Evolutionary conservation across 2,888 invertebrate species (phyloP).

Genomic region (Cephus rjabovi): DNA sequence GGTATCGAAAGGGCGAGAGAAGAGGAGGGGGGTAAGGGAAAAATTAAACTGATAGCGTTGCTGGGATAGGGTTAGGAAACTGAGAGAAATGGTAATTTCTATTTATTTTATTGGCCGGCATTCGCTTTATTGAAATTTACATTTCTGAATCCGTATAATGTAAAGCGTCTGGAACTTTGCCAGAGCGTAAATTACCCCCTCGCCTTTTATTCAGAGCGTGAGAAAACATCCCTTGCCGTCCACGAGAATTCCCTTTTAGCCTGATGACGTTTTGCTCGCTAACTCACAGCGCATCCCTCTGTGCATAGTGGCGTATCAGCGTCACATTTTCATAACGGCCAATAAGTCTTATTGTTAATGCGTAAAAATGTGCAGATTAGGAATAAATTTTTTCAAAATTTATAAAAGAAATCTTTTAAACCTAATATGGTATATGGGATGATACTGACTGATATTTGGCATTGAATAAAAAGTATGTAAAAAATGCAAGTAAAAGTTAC

Average conservation of each 20-base stretch:
- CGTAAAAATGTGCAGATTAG: not conserved
- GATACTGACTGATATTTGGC: too few species aligned
- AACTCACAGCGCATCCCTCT: not conserved
- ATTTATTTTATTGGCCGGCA: slow-evolving; percentile 20
- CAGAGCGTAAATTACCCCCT: slow-evolving; percentile 19
- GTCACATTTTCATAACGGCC: not conserved
- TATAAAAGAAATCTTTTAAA: too few species aligned
- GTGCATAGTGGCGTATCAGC: not conserved
- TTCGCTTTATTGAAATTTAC: slow-evolving; percentile 25
- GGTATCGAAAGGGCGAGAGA: not conserved
- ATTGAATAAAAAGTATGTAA: not conserved
- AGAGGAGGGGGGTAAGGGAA: not conserved
- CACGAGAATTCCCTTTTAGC: not conserved
- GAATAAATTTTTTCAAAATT: too few species aligned
- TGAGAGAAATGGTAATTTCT: not conserved
- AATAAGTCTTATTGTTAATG: not conserved
- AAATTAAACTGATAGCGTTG: not conserved
- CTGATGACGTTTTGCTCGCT: not conserved
- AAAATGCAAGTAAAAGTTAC: not conserved
- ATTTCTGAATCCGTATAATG: slow-evolving; percentile 26
- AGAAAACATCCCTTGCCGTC: not conserved
- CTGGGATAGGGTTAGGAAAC: not conserved
- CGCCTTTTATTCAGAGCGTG: not conserved
- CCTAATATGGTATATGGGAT: too few species aligned
- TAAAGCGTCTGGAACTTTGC: slow-evolving; percentile 23